Evolutionary conservation across 2,113 vertebrate species (phyloP), one percentile per base, ranked within the genome.

Genomic region (Pomatostomus ruficeps): DNA sequence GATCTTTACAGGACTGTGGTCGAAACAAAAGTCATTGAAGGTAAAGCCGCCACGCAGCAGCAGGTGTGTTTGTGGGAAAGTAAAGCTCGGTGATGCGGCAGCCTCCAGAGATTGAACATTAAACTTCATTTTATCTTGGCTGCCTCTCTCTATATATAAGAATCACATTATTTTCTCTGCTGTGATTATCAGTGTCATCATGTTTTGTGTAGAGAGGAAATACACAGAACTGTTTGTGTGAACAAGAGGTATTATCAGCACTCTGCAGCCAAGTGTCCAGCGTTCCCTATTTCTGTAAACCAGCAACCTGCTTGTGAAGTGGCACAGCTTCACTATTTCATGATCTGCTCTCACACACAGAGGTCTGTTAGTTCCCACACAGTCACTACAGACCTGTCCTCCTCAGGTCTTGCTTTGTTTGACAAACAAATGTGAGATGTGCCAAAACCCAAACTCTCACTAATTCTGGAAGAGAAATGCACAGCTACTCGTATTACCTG

Each of bases 41-140:
- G 94, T 74, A 66, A 95, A 92, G 26, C 70, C 86, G 85, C 81
- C 7, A 38, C 76, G 95, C 72, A 59, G 61, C 82, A 92, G 96
- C 93, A 97, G 94, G 82, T 96, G 88, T 68, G 93, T 62, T 92
- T 87, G 77, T 95, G 84, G 85, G 89, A 96, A 97, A 96, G 90
- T 35, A 92, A 84, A 96, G 31, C 43, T 77, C 36, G 15, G 28
- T 81, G 94, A 96, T 4, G 6, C 17, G 2, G 89, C 51, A 94
- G 87, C 84, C 85, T 81, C 85, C 35, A 75, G 82, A 89, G 70
- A 91, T 87, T 91, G 88, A 91, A 88, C 65, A 65, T 51, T 89
- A 81, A 66, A 54, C 51, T 91, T 86, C 17, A 59, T 46, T 72
- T 84, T 49, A 11, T 45, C 85, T 81, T 54, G 43, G 26, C 52